Base-by-base conservation (phyloP, 2,888 invertebrate genomes). In the Chrysomela aeneicollis region DNA sequence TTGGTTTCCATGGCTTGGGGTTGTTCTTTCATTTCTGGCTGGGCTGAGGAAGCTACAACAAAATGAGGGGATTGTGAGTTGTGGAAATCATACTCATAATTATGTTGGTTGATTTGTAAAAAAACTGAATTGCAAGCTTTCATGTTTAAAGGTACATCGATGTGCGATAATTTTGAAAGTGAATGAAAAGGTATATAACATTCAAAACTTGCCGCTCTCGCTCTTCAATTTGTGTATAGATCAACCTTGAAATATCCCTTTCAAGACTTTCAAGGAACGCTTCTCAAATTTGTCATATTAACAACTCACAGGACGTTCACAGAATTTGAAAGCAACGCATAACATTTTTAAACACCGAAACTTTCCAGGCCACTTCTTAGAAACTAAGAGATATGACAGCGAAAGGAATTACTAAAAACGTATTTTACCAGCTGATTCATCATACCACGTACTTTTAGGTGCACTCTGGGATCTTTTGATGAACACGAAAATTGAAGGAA, bases 11-110 rank as follows among this genome's bases (percentile, higher is more conserved):
- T 73, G 1, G 55, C 55, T 49, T 62, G 51, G 21, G 73, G 59
- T n/a, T 52, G n/a, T 51, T 74, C 73, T 58, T 73, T 73, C 8
- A 42, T 42, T 51, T 75, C 75, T 3, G 68, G 59, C 53, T 74
- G 73, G 1, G 73, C 66, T 9, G 73, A 69, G 15, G 70, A 68
- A 22, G 71, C 73, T 73, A 51, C 18, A 73, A 71, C 30, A 63
- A 53, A 21, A 47, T 42, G 15, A 15, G 4, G 47, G 15, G 32
- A 21, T 47, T 5, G 26, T 5, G 26, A 26, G 6, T 26, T 26
- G 26, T 26, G 26, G 26, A 26, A 26, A 26, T 26, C 3, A 5
- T 6, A 26, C 6, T 3, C 4, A 26, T 26, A 5, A 26, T 26
- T 26, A 5, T 26, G 26, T 26, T 26, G 26, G 4, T 26, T n/a